Conservation (phyloP, 2,888 invertebrate genomes). For the Synergus japonicus region DNA sequence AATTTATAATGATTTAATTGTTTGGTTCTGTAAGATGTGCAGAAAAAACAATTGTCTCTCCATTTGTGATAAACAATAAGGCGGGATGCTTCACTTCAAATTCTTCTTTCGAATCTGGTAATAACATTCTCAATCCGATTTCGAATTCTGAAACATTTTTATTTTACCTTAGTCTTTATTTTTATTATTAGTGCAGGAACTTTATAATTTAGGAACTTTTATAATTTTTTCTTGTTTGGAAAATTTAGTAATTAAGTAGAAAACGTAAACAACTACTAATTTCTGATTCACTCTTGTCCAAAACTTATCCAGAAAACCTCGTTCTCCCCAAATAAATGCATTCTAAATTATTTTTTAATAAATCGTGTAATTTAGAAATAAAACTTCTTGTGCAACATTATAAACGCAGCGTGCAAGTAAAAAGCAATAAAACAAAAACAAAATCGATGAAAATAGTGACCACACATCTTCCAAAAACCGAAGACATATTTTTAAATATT, state of each 20-base stretch:
- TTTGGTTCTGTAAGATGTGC: neutral
- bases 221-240: too few relatives aligned
- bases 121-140: constrained; percentile 20
- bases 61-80: neutral
- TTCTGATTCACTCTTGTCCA: too few relatives aligned
- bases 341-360: too few relatives aligned
- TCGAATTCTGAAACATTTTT: constrained; percentile 15
- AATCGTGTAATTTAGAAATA: neutral
- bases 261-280: too few relatives aligned
- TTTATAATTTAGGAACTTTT: too few relatives aligned
- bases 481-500: neutral
- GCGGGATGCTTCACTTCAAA: constrained; percentile 26
- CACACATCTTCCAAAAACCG: neutral
- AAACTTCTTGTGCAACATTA: constrained; percentile 2
- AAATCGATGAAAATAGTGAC: neutral
- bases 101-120: neutral
- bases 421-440: neutral
- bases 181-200: neutral
- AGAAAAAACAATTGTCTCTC: constrained; percentile 2
- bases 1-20: neutral
- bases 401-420: neutral
- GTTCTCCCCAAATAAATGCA: too few relatives aligned
- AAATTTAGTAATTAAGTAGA: too few relatives aligned
- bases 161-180: neutral
- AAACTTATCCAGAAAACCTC: too few relatives aligned